Conservation (phyloP, 2,113 vertebrate species). For the Nasalis larvatus region DNA sequence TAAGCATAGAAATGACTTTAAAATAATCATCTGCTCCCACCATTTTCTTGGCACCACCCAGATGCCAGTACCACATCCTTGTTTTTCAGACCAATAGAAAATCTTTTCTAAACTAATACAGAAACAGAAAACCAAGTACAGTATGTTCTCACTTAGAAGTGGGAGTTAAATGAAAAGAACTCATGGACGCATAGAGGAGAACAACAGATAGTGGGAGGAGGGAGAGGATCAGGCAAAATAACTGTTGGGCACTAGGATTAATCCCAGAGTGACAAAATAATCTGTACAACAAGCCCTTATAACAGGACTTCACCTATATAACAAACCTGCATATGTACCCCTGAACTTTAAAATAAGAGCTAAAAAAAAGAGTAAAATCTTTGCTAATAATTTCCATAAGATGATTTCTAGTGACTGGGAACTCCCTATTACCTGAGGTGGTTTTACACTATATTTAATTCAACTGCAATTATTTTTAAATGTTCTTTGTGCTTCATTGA, state of each 20-base stretch:
- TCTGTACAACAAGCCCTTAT: no score
- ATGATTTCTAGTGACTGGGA: not conserved
- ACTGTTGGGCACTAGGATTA: no score
- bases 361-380: not conserved
- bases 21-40: not conserved
- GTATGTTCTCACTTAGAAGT: no score
- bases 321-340: no score
- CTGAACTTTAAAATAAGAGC: no score
- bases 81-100: not conserved
- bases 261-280: no score
- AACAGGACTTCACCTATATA: no score
- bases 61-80: not conserved
- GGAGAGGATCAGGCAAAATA: no score
- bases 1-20: not conserved
- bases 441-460: not conserved
- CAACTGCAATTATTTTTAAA: not conserved
- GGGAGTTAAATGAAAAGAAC: no score
- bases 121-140: no score
- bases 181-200: no score
- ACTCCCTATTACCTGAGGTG: not conserved
- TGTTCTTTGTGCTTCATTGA: not conserved
- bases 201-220: no score
- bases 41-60: not conserved
- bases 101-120: not conserved
- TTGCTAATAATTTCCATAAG: not conserved